Conservation (phyloP, 2,888 invertebrate genomes). For the Lathronympha strigana region DNA sequence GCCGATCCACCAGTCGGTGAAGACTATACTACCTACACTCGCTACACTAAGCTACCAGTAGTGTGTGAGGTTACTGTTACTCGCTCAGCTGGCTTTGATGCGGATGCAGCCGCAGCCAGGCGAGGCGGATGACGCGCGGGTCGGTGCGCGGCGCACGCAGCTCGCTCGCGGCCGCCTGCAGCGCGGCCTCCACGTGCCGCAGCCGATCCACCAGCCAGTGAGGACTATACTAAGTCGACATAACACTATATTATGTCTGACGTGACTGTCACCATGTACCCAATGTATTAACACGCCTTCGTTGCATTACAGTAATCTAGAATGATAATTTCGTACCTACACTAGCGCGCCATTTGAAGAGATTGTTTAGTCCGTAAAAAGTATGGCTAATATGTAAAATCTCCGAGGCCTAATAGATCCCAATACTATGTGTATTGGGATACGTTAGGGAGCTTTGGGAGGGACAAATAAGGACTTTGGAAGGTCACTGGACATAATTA, state of each 20-base stretch:
- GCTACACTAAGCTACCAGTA: not conserved
- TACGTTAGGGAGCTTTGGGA: too few relatives aligned
- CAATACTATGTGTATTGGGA: too few relatives aligned
- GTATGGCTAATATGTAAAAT: too few relatives aligned
- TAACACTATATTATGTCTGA: conserved; percentile 46
- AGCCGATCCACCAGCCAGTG: conserved; percentile 69
- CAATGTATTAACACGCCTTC: too few relatives aligned
- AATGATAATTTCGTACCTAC: too few relatives aligned
- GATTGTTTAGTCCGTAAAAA: too few relatives aligned
- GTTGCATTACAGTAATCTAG: too few relatives aligned
- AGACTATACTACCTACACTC: not conserved
- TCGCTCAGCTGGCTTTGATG: not conserved
- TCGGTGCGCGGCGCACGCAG: conserved; percentile 58
- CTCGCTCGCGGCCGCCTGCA: conserved; percentile 54
- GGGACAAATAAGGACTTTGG: too few relatives aligned
- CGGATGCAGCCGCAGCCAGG: conserved; percentile 49
- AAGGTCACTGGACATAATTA: too few relatives aligned
- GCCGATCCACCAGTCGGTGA: conserved; percentile 59
- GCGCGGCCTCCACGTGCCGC: conserved; percentile 60
- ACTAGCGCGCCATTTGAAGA: too few relatives aligned
- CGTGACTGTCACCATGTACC: too few relatives aligned
- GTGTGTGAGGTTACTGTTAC: not conserved
- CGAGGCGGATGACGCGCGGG: conserved; percentile 57
- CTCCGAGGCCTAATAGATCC: too few relatives aligned
- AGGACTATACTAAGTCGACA: conserved; percentile 74